Conservation (phyloP, 2,888 invertebrate species). For the Hemistola chrysoprasaria region DNA sequence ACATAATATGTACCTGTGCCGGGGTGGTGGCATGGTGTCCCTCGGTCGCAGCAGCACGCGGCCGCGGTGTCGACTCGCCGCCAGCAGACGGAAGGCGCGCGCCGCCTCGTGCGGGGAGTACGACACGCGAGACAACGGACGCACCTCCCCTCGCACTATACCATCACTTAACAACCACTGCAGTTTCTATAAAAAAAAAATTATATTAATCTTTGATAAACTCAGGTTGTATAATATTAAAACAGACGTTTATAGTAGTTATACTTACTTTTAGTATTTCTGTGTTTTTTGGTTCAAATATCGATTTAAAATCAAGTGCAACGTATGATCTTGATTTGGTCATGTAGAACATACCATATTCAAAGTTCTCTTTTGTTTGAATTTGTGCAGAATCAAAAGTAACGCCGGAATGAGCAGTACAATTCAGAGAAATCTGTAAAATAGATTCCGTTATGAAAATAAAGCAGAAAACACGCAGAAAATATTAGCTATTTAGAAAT, state of each 20-base stretch:
- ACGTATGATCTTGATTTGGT: constrained; percentile 33
- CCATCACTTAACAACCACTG: constrained; percentile 52
- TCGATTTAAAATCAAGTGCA: constrained; percentile 40
- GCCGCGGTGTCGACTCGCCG: constrained; percentile 52
- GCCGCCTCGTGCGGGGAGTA: constrained; percentile 41
- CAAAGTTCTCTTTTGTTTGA: constrained; percentile 37
- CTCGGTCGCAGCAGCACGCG: constrained; percentile 47
- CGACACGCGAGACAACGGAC: constrained; percentile 52
- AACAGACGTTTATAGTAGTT: too few relatives aligned
- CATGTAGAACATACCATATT: constrained; percentile 40
- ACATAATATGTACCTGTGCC: constrained; percentile 33
- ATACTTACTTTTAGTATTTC: constrained; percentile 40
- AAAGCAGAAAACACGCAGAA: constrained; percentile 12
- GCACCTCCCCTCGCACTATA: constrained; percentile 52
- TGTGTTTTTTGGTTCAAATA: constrained; percentile 35
- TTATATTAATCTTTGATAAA: too few relatives aligned
- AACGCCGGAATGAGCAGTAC: constrained; percentile 33
- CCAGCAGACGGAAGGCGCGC: constrained; percentile 51
- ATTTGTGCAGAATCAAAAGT: constrained; percentile 43
- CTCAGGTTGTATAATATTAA: too few relatives aligned
- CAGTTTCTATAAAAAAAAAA: constrained; percentile 35
- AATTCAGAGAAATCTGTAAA: constrained; percentile 36
- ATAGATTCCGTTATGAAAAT: too few relatives aligned
- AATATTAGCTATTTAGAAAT: too few relatives aligned
- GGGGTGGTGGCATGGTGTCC: constrained; percentile 13